phyloP scores from a whole-genome alignment of 2,797 vertebrate species.

The Artibeus jamaicensis region DNA sequence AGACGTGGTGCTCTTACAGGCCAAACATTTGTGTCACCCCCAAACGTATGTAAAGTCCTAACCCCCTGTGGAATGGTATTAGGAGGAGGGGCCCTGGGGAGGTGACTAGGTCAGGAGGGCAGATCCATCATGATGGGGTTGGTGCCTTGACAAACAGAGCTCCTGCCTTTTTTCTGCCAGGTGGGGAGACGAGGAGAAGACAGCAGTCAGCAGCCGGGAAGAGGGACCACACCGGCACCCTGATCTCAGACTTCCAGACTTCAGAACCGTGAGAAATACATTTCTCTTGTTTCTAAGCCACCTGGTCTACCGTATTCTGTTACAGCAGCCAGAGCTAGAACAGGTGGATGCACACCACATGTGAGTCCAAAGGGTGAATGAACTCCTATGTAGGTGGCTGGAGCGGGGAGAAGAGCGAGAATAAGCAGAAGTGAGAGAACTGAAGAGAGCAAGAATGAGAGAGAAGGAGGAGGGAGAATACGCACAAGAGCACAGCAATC shows the following conservation, averaged over 20 bases:
- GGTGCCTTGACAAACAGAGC: not conserved
- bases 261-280: not conserved
- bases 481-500: not conserved
- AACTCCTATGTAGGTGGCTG: not conserved
- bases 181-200: not conserved
- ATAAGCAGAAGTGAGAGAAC: not conserved
- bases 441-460: not conserved
- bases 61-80: not conserved
- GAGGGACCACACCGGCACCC: not conserved
- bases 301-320: not conserved
- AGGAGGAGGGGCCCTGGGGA: not conserved
- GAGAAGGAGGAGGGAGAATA: not conserved
- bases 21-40: not conserved
- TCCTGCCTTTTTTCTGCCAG: not conserved
- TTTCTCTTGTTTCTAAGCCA: not conserved
- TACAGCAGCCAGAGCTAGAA: not conserved
- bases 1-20: rapidly evolving
- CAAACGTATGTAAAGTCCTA: not conserved
- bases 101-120: not conserved
- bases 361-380: not conserved
- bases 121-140: not conserved
- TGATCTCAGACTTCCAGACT: not conserved
- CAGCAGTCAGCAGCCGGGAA: not conserved
- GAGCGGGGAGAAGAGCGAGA: not conserved
- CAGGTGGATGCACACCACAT: too few relatives aligned